phyloP scores from a whole-genome alignment of 2,797 vertebrate species.

The Clarias laeviceps region DNA sequence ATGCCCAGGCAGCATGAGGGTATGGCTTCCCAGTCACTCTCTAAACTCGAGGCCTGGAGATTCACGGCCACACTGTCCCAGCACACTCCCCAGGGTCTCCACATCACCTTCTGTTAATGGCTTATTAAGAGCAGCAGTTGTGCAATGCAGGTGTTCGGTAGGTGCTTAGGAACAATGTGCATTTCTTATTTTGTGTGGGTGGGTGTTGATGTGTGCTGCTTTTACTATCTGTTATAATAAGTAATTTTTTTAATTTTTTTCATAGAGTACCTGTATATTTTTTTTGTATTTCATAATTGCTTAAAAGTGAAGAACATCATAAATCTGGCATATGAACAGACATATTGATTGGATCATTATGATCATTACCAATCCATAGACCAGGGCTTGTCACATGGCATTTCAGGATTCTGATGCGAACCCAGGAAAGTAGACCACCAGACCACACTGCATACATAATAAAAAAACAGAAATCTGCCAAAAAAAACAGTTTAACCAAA shows the following conservation, averaged over 20 bases:
- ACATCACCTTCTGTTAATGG: constrained; percentile 73
- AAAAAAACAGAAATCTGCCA: neutral
- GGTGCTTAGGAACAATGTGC: constrained; percentile 42
- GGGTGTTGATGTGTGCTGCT: neutral
- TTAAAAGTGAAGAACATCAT: neutral
- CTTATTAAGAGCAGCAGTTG: constrained; percentile 64
- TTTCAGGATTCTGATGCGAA: neutral
- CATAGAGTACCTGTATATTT: neutral
- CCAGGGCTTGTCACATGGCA: neutral
- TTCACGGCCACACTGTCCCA: constrained; percentile 49
- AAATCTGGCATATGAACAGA: neutral
- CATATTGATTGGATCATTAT: neutral
- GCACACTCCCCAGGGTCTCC: constrained; percentile 53
- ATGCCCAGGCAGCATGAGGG: constrained; percentile 53
- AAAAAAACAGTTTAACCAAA: neutral
- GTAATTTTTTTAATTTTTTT: neutral
- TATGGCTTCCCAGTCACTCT: constrained; percentile 61
- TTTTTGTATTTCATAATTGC: neutral
- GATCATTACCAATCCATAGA: neutral
- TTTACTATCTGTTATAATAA: neutral
- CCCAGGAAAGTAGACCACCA: too few species aligned
- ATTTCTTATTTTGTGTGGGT: neutral
- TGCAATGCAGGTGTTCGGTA: constrained; percentile 54
- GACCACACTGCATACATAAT: neutral
- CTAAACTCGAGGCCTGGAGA: constrained; percentile 59